A percentile compares a stretch with the other conserved stretches of the same genome.
These are phyloP conservation scores for Arnoldichthys spilopterus DNA, from an alignment of 2,797 vertebrate species.

Conservation along the genomic window DNA sequence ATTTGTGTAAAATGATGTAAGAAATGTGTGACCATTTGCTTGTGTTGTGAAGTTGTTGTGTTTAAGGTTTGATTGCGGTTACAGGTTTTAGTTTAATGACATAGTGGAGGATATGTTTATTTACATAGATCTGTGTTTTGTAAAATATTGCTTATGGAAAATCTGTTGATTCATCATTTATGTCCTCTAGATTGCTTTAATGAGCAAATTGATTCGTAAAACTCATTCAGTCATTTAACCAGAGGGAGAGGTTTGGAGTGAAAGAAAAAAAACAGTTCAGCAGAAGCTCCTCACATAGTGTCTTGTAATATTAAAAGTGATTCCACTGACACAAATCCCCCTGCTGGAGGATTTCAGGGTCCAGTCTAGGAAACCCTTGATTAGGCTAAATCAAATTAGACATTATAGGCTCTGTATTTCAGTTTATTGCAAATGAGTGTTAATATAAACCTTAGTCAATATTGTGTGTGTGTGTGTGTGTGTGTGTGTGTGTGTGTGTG, in stretches of 20 bases:
- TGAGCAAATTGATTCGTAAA: slow-evolving; percentile 53
- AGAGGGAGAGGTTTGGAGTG: slow-evolving; percentile 34
- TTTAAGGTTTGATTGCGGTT: neutral
- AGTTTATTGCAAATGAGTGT: slow-evolving; percentile 46
- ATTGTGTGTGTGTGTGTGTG: slow-evolving; percentile 14
- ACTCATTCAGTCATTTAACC: slow-evolving; percentile 48
- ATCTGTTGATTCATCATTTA: slow-evolving; percentile 44
- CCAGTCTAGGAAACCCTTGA: slow-evolving; percentile 30
- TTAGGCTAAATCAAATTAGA: slow-evolving; percentile 21
- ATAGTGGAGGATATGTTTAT: neutral
- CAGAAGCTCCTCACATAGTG: slow-evolving; percentile 27
- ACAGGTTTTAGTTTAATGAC: neutral
- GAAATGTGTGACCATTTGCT: neutral
- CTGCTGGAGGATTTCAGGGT: slow-evolving; percentile 46
- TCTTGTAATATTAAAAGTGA: slow-evolving; percentile 10
- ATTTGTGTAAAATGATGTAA: neutral
- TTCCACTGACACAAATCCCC: slow-evolving; percentile 49
- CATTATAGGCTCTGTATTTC: slow-evolving; percentile 35
- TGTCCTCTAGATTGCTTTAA: slow-evolving; percentile 56
- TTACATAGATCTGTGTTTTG: slow-evolving; percentile 8
- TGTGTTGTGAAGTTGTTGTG: neutral
- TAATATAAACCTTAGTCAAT: slow-evolving; percentile 35
- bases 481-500: neutral
- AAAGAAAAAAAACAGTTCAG: slow-evolving; percentile 41
- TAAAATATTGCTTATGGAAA: slow-evolving; percentile 37